Percentiles rank a stretch among this genome's conserved stretches.
Conservation (phyloP, 2,113 vertebrate genomes). For the Otocyon megalotis region DNA sequence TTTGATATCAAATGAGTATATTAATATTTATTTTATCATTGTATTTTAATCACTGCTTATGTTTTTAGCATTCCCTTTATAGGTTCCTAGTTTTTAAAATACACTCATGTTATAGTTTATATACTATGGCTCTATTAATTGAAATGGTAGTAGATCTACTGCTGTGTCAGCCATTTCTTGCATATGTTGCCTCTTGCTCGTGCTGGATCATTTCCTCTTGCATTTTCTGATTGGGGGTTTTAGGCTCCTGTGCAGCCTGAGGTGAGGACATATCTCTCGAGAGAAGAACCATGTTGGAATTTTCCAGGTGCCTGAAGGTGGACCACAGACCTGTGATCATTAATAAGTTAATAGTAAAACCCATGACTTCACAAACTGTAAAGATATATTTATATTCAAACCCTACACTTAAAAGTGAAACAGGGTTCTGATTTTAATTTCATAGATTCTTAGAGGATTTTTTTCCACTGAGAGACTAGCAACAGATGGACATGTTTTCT, state of each 20-base stretch:
- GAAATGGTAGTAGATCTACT: background rate
- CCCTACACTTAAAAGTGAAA: background rate
- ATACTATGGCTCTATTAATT: background rate
- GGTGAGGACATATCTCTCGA: background rate
- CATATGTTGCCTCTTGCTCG: background rate
- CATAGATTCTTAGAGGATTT: background rate
- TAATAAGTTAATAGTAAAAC: constrained; percentile 59
- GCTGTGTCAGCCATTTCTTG: background rate
- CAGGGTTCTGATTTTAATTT: constrained; percentile 58
- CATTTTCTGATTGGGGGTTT: background rate
- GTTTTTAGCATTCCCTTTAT: background rate
- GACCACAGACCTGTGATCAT: background rate
- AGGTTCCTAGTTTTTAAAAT: background rate
- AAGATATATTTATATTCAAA: constrained; percentile 46
- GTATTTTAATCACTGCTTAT: background rate
- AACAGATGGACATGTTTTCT: background rate
- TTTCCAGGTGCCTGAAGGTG: background rate
- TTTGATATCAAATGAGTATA: background rate
- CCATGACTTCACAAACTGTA: constrained; percentile 23
- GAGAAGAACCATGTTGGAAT: background rate
- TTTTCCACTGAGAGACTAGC: background rate
- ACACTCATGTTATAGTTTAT: background rate
- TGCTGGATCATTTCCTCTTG: background rate
- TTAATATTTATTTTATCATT: background rate
- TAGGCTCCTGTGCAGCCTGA: background rate